Evolutionary conservation across 2,888 invertebrate genomes (phyloP), one percentile per base, ranked within the genome.

Genomic region (Aelia acuminata): DNA sequence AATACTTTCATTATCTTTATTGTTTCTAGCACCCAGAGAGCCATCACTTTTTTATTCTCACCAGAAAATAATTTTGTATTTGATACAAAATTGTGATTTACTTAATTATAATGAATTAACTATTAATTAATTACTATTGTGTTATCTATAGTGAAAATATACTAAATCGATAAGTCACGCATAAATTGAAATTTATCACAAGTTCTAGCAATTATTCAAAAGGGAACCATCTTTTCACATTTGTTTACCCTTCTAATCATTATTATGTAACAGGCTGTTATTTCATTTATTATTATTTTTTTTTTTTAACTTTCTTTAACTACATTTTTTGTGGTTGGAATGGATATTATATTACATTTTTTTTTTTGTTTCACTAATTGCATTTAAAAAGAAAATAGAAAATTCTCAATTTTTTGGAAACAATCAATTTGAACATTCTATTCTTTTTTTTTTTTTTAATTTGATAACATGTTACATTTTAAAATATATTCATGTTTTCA

Each of bases 241-340:
- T 50, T 87, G 63, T 89, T 89, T 85, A 88, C 89, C 89, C 89
- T 89, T 89, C 86, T 87, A 43, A 80, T 43, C 43, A 43, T n/a
- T 80, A 47, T 47, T 80, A 47, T 63, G 84, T 75, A 47, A 85
- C 87, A 84, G 84, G 84, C 49, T 89, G 85, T 75, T 70, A 70
- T 70, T 87, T 88, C 85, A 48, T 80, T 84, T 43, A 89, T 50
- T 84, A 50, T 75, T 88, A 88, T 88, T 57, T 50, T 43, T 39
- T 88, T 88, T 88, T 47, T 86, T 70, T 47, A 86, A 63, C 70
- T 84, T 48, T 70, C 84, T 53, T 70, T 75, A 88, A 53, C 89
- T 89, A 89, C 31, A 87, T 85, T 80, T 88, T 89, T 87, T 89
- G 88, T 88, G 89, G 88, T 89, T 89, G 89, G 89, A 89, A 89